Conservation (phyloP, 1,140 invertebrate species). For the Danaus melanippus region DNA sequence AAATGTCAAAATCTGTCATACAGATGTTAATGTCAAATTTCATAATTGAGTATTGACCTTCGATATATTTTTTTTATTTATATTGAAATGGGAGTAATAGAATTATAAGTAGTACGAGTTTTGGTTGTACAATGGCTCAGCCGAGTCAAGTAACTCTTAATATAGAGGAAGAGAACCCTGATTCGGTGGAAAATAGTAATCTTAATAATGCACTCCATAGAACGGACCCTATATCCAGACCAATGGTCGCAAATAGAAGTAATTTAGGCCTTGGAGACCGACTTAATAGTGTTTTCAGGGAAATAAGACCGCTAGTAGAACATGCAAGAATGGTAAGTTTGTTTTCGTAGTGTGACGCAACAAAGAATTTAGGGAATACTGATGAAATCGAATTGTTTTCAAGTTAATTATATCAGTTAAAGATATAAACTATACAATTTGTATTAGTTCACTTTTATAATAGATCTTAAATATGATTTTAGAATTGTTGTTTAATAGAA, state of each 20-base stretch:
- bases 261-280: conserved; percentile 58
- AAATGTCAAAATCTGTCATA: conserved; percentile 8
- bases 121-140: conserved; percentile 45
- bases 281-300: conserved; percentile 59
- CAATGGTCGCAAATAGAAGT: conserved; percentile 37
- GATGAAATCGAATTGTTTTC: too few species aligned
- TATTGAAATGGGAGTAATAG: conserved; percentile 18
- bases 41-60: conserved; percentile 32
- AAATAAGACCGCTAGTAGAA: conserved; percentile 61
- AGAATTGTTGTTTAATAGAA: conserved; percentile 5
- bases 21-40: conserved; percentile 9
- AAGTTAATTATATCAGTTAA: conserved; percentile 2
- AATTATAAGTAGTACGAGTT: conserved; percentile 8
- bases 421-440: too few species aligned
- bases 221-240: conserved; percentile 49
- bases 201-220: conserved; percentile 44
- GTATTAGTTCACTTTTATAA: too few species aligned
- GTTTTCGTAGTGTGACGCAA: conserved; percentile 17
- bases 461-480: too few species aligned
- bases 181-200: conserved; percentile 33
- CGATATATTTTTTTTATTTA: conserved; percentile 11
- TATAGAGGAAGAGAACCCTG: conserved; percentile 44
- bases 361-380: not conserved
- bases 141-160: conserved; percentile 54
- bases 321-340: conserved; percentile 57